These are phyloP conservation scores for Acanthacorydalis orientalis DNA, from an alignment of 2,888 invertebrate species.

Conservation along the genomic window DNA sequence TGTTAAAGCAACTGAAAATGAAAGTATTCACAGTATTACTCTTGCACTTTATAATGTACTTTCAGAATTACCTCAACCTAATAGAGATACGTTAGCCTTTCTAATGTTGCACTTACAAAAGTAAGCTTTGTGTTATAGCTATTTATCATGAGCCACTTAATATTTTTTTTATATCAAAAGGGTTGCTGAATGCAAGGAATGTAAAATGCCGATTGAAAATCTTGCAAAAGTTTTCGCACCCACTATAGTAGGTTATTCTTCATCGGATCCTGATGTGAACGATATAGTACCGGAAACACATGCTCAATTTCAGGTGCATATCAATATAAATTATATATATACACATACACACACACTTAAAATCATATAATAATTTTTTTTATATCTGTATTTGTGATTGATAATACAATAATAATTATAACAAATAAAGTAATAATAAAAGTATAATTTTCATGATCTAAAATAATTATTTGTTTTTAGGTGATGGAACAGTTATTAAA, in stretches of 20 bases:
- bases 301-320: background rate
- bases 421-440: conserved; percentile 10
- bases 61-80: conserved; percentile 74
- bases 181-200: conserved; percentile 63
- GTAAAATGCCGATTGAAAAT: conserved; percentile 84
- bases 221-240: conserved; percentile 87
- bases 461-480: no score
- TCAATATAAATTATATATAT: background rate
- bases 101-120: conserved; percentile 77
- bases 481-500: conserved; percentile 53
- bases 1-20: conserved; percentile 43
- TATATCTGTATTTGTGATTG: background rate
- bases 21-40: conserved; percentile 39
- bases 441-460: no score
- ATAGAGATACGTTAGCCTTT: conserved; percentile 88
- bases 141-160: conserved; percentile 1
- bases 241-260: conserved; percentile 81
- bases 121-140: conserved; percentile 25
- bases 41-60: conserved; percentile 59
- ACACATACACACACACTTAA: no score
- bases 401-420: conserved; percentile 7
- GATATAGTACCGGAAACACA: conserved; percentile 58
- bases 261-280: conserved; percentile 48
- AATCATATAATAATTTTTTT: conserved; percentile 2
- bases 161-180: conserved; percentile 28